phyloP scores from a whole-genome alignment of 1,140 invertebrate species.

The Eurytemora carolleeae region DNA sequence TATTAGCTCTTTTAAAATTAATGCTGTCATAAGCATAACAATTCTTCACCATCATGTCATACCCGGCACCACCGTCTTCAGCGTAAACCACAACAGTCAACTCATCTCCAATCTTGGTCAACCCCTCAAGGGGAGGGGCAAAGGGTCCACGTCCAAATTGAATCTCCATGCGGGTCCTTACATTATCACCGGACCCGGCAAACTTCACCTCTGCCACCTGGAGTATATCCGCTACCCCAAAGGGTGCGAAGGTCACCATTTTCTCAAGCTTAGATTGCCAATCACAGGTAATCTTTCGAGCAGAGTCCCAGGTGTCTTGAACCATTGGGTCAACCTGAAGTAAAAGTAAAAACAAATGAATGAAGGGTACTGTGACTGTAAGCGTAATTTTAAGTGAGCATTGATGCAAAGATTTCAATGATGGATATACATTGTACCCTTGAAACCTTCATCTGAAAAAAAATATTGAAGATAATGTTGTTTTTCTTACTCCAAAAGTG shows the following conservation, averaged over 20 bases:
- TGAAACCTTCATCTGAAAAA: too few relatives aligned
- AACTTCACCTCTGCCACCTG: neutral
- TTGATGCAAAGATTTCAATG: too few relatives aligned
- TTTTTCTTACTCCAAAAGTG: too few relatives aligned
- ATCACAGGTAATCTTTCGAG: slow-evolving; percentile 37
- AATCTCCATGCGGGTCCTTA: slow-evolving; percentile 17
- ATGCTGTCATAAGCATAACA: slow-evolving; percentile 47
- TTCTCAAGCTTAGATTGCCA: slow-evolving; percentile 25
- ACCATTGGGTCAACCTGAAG: slow-evolving; percentile 12
- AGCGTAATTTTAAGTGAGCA: too few relatives aligned
- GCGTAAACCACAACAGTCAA: slow-evolving; percentile 45
- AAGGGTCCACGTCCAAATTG: slow-evolving; percentile 17
- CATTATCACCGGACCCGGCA: slow-evolving; percentile 16
- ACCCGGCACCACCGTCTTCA: slow-evolving; percentile 38
- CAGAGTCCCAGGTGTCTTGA: slow-evolving; percentile 35
- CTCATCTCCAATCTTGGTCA: slow-evolving; percentile 34
- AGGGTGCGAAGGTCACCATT: slow-evolving; percentile 39
- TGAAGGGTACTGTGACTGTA: too few relatives aligned
- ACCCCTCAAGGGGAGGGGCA: slow-evolving; percentile 7
- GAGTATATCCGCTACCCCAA: neutral
- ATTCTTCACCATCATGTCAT: slow-evolving; percentile 44
- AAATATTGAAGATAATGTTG: too few relatives aligned
- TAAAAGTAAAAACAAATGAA: neutral
- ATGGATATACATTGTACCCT: too few relatives aligned
- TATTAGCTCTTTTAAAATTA: slow-evolving; percentile 21